Conservation (phyloP, 1,140 invertebrate species). For the Homalodisca vitripennis region DNA sequence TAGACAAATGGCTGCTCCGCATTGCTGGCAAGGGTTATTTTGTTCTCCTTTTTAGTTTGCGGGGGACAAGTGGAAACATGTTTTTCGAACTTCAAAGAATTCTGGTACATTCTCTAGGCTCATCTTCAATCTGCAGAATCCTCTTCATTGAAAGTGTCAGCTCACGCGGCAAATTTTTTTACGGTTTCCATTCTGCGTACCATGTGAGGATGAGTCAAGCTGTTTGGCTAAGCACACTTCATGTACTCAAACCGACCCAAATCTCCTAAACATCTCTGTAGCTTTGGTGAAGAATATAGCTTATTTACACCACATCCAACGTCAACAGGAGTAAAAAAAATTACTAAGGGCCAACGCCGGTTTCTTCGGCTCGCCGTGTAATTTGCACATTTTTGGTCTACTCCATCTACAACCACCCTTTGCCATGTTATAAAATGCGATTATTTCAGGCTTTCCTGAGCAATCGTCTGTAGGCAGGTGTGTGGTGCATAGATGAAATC, state of each 20-base stretch:
- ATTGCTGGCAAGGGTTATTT: background rate
- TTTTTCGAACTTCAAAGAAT: constrained; percentile 13
- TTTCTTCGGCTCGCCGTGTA: constrained; percentile 12
- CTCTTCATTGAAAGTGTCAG: background rate
- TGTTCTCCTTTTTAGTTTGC: background rate
- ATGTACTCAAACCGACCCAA: background rate
- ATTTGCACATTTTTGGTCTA: constrained; percentile 19
- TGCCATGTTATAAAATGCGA: constrained; percentile 16
- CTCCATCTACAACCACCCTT: constrained; percentile 23
- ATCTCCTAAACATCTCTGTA: background rate
- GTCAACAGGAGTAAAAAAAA: constrained; percentile 18
- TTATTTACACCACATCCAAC: constrained; percentile 2
- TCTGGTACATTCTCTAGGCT: background rate
- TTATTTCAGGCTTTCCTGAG: constrained; percentile 26
- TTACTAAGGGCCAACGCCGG: background rate
- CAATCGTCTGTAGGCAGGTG: background rate
- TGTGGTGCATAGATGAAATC: constrained; percentile 18
- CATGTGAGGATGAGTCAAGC: constrained; percentile 2
- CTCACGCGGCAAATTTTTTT: background rate
- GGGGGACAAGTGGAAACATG: constrained; percentile 1
- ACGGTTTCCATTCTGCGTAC: background rate
- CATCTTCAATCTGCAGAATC: background rate
- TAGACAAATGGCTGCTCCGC: background rate
- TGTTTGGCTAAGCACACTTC: constrained; percentile 12
- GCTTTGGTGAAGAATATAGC: constrained; percentile 8